phyloP scores from a whole-genome alignment of 2,113 vertebrate genomes.

The Etheostoma cragini region DNA sequence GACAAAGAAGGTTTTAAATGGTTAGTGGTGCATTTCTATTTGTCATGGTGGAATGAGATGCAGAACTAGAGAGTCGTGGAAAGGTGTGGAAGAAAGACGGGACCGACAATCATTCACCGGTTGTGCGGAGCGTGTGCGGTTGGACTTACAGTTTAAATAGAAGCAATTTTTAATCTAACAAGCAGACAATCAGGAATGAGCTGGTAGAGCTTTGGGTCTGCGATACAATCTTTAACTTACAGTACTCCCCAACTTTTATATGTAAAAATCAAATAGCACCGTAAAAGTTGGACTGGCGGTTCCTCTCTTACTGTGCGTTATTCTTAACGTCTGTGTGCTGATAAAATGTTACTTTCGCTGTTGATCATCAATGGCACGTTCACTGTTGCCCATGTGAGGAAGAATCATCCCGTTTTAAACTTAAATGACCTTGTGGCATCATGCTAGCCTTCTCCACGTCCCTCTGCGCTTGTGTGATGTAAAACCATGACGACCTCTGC shows the following conservation, averaged over 20 bases:
- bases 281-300: conserved; percentile 78
- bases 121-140: not conserved
- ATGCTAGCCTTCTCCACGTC: conserved; percentile 25
- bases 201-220: conserved; percentile 30
- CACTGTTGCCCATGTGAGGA: conserved; percentile 18
- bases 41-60: conserved; percentile 51
- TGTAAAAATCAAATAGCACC: conserved; percentile 84
- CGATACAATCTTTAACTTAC: conserved; percentile 23
- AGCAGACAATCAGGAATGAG: conserved; percentile 51
- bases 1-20: not conserved
- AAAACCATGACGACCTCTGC: conserved; percentile 5
- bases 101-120: conserved; percentile 18
- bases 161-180: not conserved
- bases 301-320: conserved; percentile 57
- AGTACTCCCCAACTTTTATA: conserved; percentile 70
- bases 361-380: conserved; percentile 67
- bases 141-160: conserved; percentile 4
- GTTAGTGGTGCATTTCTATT: conserved; percentile 45
- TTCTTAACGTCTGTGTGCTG: conserved; percentile 62
- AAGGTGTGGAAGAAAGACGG: not conserved
- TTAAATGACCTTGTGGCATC: conserved; percentile 11
- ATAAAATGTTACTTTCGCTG: conserved; percentile 50
- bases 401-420: not conserved
- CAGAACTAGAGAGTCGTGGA: conserved; percentile 4
- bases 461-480: conserved; percentile 8